phyloP scores from a whole-genome alignment of 1,140 invertebrate species.

The Xylocopa sonorina region DNA sequence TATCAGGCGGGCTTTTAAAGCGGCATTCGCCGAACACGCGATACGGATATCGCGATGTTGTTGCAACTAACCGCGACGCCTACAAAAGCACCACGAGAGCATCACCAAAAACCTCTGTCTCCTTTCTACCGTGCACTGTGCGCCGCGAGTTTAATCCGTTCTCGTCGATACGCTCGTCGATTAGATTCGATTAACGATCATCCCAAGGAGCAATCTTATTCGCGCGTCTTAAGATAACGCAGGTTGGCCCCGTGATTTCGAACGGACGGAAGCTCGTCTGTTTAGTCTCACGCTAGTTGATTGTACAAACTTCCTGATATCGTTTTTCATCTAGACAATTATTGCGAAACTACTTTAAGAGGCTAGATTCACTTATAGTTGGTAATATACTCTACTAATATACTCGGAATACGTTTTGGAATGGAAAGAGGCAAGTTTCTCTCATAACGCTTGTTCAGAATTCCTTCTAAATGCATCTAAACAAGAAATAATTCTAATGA shows the following conservation, averaged over 20 bases:
- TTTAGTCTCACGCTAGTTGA: too few species aligned
- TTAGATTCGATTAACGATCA: background rate
- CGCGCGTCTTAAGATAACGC: background rate
- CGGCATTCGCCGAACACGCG: slow-evolving; percentile 34
- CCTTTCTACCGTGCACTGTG: background rate
- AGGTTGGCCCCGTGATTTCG: too few species aligned
- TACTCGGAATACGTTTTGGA: too few species aligned
- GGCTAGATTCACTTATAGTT: too few species aligned
- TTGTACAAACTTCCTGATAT: too few species aligned
- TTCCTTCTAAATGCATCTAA: background rate
- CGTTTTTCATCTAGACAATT: too few species aligned
- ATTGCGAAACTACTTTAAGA: too few species aligned
- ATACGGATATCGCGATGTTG: slow-evolving; percentile 32
- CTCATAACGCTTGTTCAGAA: background rate
- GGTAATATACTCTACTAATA: too few species aligned
- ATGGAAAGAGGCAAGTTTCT: background rate
- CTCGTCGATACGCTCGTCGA: background rate
- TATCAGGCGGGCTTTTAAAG: slow-evolving; percentile 40
- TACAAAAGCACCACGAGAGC: background rate
- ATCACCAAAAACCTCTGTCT: background rate
- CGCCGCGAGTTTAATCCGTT: background rate
- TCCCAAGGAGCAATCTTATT: background rate
- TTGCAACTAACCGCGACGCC: slow-evolving; percentile 17
- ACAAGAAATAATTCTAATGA: too few species aligned
- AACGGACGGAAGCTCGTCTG: too few species aligned